A percentile compares a stretch with the other conserved stretches of the same genome.
phyloP scores from a whole-genome alignment of 1,140 invertebrate species.

The Drosophila murphyi region DNA sequence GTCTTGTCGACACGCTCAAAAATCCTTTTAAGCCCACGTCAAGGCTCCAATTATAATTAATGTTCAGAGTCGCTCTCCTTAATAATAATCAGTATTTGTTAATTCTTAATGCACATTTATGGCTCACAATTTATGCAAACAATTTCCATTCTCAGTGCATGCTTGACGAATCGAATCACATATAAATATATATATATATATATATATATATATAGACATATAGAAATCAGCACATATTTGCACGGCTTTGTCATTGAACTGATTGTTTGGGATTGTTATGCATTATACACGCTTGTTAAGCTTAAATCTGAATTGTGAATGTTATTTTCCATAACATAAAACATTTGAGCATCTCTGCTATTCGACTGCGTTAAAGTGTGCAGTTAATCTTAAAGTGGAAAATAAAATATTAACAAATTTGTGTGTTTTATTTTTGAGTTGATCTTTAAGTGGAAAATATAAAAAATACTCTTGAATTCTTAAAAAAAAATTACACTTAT shows the following conservation, averaged over 20 bases:
- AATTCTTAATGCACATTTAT: slow-evolving; percentile 70
- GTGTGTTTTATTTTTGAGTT: too few species aligned
- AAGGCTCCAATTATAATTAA: slow-evolving; percentile 46
- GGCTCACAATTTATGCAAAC: slow-evolving; percentile 73
- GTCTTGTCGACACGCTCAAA: slow-evolving; percentile 34
- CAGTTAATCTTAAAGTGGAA: not conserved
- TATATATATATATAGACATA: slow-evolving; percentile 1
- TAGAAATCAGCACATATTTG: slow-evolving; percentile 52
- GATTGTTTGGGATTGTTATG: slow-evolving; percentile 57
- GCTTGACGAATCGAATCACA: slow-evolving; percentile 24
- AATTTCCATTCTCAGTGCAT: slow-evolving; percentile 32
- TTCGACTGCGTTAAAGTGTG: not conserved
- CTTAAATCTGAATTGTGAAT: slow-evolving; percentile 68
- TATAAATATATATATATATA: slow-evolving; percentile 5
- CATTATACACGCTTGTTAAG: slow-evolving; percentile 3
- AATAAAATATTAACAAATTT: not conserved
- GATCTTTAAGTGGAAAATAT: too few species aligned
- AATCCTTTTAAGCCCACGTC: slow-evolving; percentile 42
- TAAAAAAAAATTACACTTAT: too few species aligned
- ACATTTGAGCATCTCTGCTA: not conserved
- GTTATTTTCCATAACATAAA: slow-evolving; percentile 33
- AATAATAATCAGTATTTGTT: slow-evolving; percentile 42
- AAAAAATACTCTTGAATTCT: too few species aligned
- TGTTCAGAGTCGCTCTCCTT: slow-evolving; percentile 20
- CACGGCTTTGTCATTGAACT: slow-evolving; percentile 72